Conservation (phyloP, 2,113 vertebrate genomes). For the Tupaia chinensis region DNA sequence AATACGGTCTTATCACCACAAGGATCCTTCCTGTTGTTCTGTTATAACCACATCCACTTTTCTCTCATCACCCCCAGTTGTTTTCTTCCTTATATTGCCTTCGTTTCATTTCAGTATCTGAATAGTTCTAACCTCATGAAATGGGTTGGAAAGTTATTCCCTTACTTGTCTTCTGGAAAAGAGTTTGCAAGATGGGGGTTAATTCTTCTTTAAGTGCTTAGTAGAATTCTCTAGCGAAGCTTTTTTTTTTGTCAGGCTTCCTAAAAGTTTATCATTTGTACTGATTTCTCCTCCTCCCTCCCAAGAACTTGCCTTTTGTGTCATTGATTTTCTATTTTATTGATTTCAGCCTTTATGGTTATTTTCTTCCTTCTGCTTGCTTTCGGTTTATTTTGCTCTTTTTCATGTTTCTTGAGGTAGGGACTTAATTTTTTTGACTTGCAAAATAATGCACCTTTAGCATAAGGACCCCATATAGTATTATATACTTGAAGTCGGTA, state of each 20-base stretch:
- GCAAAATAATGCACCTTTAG: neutral
- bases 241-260: neutral
- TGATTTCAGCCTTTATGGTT: neutral
- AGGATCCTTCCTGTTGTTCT: neutral
- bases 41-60: neutral
- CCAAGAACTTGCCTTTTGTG: constrained; percentile 30
- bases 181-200: neutral
- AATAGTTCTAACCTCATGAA: neutral
- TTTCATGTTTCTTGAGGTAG: constrained; percentile 1
- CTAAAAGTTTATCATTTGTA: constrained; percentile 22
- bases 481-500: constrained; percentile 21
- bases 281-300: neutral
- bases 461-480: neutral
- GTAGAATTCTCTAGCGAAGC: neutral
- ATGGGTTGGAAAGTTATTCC: neutral
- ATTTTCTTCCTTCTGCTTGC: neutral
- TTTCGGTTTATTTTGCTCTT: constrained; percentile 10
- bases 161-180: neutral
- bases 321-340: neutral
- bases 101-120: neutral
- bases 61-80: neutral
- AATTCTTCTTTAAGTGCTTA: constrained; percentile 20
- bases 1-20: neutral
- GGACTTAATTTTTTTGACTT: neutral
- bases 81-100: constrained; percentile 9